Conservation (phyloP, 1,140 invertebrate genomes). For the Pararge aegeria region DNA sequence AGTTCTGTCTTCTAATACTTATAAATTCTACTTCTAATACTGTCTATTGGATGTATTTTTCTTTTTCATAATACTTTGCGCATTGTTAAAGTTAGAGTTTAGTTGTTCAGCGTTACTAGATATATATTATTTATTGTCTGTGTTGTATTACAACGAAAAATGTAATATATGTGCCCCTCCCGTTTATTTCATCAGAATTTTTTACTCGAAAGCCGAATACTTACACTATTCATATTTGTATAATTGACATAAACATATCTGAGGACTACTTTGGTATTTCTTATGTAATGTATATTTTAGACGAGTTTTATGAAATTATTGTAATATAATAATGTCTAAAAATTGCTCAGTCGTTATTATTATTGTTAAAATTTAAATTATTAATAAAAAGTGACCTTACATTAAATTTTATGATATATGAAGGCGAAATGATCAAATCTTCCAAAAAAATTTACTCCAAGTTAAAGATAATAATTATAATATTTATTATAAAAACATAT, state of each 20-base stretch:
- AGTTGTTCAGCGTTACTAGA: constrained; percentile 73
- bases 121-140: constrained; percentile 69
- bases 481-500: constrained; percentile 20
- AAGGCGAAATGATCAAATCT: constrained; percentile 19
- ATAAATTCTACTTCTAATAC: no score
- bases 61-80: constrained; percentile 23
- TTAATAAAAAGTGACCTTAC: constrained; percentile 56
- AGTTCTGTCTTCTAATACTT: no score
- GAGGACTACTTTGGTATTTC: constrained; percentile 9
- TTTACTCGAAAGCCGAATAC: constrained; percentile 17
- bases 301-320: constrained; percentile 19
- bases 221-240: constrained; percentile 4
- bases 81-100: constrained; percentile 53
- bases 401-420: constrained; percentile 19
- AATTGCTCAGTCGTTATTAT: constrained; percentile 40
- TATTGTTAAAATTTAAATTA: constrained; percentile 34
- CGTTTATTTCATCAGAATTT: constrained; percentile 20
- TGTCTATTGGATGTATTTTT: not conserved
- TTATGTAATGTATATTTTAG: constrained; percentile 30
- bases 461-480: not conserved
- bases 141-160: constrained; percentile 65
- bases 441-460: constrained; percentile 22
- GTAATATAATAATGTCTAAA: constrained; percentile 23
- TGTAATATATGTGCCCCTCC: constrained; percentile 30
- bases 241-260: constrained; percentile 23